These are phyloP conservation scores for Poecilia gillii DNA, from an alignment of 2,797 vertebrate species.

Conservation along the genomic window DNA sequence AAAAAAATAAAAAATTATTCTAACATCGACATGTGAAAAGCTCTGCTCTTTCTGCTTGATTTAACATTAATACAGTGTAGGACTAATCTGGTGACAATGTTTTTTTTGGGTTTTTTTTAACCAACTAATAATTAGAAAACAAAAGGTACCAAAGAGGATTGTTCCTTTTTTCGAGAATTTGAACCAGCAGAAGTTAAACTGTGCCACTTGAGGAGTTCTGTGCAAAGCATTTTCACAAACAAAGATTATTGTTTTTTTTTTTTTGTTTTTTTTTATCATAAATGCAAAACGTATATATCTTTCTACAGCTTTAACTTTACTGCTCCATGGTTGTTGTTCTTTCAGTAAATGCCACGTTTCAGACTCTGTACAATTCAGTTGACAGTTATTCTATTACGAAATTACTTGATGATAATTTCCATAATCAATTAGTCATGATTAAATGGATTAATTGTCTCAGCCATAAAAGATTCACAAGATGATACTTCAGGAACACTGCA, in stretches of 20 bases:
- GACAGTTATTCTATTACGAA: too few species aligned
- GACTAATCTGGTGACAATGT: not conserved
- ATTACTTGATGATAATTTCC: too few species aligned
- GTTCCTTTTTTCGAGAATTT: not conserved
- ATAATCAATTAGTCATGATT: too few species aligned
- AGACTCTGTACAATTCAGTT: too few species aligned
- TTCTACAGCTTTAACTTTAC: too few species aligned
- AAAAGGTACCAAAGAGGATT: not conserved
- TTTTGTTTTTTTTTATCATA: not conserved
- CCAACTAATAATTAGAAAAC: not conserved
- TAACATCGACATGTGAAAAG: not conserved
- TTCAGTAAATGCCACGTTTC: too few species aligned
- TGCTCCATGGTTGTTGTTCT: too few species aligned
- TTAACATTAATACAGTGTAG: not conserved
- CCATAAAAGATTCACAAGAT: not conserved
- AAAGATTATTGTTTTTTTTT: not conserved
- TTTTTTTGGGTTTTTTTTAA: not conserved
- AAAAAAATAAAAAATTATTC: not conserved
- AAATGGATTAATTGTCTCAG: not conserved
- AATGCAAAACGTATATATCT: not conserved
- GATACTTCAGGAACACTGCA: not conserved
- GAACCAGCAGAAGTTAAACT: not conserved
- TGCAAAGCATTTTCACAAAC: not conserved
- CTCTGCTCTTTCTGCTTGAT: not conserved
- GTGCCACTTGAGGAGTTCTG: not conserved